These are phyloP conservation scores for Bombyx mandarina DNA, from an alignment of 1,140 invertebrate species.

Conservation along the genomic window DNA sequence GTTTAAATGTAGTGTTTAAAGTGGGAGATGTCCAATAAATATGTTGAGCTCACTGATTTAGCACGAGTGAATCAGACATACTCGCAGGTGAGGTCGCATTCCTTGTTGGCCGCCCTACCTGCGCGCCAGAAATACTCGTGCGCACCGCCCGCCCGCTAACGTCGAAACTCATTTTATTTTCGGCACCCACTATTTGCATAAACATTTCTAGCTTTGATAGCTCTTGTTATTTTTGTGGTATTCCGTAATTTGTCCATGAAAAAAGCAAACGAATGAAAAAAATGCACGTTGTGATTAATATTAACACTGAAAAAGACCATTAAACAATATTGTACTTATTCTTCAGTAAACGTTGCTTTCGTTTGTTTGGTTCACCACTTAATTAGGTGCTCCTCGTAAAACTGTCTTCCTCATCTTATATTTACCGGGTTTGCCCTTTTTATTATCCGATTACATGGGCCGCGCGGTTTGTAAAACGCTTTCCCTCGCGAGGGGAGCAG, in stretches of 20 bases:
- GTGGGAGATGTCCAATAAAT: constrained; percentile 41
- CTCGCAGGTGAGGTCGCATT: constrained; percentile 66
- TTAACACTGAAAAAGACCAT: too few relatives aligned
- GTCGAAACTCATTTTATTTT: constrained; percentile 41
- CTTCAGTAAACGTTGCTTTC: constrained; percentile 58
- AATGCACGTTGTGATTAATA: too few relatives aligned
- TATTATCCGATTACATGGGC: constrained; percentile 71
- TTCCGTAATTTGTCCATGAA: background rate
- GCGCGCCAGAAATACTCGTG: constrained; percentile 62
- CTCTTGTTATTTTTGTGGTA: constrained; percentile 13
- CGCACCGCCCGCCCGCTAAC: constrained; percentile 33
- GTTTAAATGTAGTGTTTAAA: constrained; percentile 24
- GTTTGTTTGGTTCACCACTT: constrained; percentile 67
- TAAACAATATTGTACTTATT: constrained; percentile 25
- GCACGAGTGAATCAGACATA: constrained; percentile 58
- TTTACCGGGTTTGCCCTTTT: constrained; percentile 71
- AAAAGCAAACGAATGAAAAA: too few relatives aligned
- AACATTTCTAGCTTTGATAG: constrained; percentile 20
- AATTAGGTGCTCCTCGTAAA: constrained; percentile 70
- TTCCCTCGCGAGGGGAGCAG: constrained; percentile 58
- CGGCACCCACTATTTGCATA: constrained; percentile 16
- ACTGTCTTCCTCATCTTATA: constrained; percentile 71
- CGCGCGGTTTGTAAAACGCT: constrained; percentile 62
- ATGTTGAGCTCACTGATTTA: constrained; percentile 59
- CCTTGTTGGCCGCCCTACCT: constrained; percentile 55